Conservation (phyloP, 2,797 vertebrate genomes). For the Clamator glandarius region DNA sequence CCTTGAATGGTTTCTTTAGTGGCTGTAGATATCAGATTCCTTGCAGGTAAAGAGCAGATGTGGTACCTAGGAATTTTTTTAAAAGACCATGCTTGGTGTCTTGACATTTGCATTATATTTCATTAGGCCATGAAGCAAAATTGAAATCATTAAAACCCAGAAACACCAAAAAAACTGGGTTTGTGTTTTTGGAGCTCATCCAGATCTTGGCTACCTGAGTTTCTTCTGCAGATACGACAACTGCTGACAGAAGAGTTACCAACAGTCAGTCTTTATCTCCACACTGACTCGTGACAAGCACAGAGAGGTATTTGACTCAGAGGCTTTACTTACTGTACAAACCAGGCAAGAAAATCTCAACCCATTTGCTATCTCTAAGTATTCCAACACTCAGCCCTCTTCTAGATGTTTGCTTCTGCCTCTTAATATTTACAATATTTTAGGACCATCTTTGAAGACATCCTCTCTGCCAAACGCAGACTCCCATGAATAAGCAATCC, state of each 20-base stretch:
- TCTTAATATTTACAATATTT: neutral
- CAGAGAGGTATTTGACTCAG: neutral
- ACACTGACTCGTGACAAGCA: fast-evolving
- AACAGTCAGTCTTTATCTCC: neutral
- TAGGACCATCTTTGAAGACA: neutral
- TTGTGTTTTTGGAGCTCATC: neutral
- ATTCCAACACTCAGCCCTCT: neutral
- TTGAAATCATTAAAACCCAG: neutral
- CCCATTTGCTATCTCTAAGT: neutral
- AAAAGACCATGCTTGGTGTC: neutral
- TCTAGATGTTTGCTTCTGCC: neutral
- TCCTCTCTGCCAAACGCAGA: too few species aligned
- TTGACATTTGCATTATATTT: neutral
- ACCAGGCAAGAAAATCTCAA: neutral
- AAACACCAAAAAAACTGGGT: neutral
- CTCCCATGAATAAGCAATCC: neutral
- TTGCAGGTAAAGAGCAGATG: fast-evolving
- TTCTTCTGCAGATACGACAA: neutral
- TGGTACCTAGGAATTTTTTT: neutral
- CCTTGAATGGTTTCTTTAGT: neutral
- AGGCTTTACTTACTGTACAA: neutral
- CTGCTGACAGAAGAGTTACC: neutral
- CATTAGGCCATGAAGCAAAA: neutral
- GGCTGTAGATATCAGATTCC: neutral
- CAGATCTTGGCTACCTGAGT: neutral